Evolutionary conservation across 1,140 invertebrate genomes (phyloP).

Genomic region (Drosophila kurseongensis): DNA sequence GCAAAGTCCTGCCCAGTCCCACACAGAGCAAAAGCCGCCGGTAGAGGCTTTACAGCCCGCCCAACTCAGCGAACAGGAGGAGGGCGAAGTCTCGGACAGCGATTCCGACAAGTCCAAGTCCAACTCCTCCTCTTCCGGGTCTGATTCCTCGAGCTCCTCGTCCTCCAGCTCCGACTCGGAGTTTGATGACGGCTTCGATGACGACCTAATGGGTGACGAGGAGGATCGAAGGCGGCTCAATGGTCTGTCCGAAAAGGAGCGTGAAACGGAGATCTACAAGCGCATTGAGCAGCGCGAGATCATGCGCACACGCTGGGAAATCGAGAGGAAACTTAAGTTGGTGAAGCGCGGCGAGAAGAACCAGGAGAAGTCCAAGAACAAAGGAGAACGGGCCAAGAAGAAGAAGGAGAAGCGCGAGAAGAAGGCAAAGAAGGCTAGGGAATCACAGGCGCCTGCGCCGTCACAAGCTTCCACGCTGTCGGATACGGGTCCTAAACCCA

Average conservation of each 20-base stretch:
- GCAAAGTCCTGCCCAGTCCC: conserved; percentile 7
- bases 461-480: conserved; percentile 47
- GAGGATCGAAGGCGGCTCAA: conserved; percentile 95
- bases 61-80: conserved; percentile 64
- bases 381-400: conserved; percentile 87
- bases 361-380: conserved; percentile 85
- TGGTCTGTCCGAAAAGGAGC: conserved; percentile 97
- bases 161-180: conserved; percentile 85
- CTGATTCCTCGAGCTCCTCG: conserved; percentile 72
- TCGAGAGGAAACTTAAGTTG: conserved; percentile 96
- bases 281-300: conserved; percentile 96
- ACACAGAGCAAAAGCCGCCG: conserved; percentile 16
- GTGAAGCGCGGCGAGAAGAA: conserved; percentile 93
- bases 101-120: conserved; percentile 70
- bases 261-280: conserved; percentile 98
- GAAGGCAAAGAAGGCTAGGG: conserved; percentile 83
- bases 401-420: conserved; percentile 84
- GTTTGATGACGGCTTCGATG: conserved; percentile 92
- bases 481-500: conserved; percentile 21
- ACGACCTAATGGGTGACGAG: conserved; percentile 98
- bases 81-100: conserved; percentile 78
- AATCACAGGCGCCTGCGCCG: conserved; percentile 57
- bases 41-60: conserved; percentile 2
- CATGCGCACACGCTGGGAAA: conserved; percentile 97
- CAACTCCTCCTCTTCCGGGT: conserved; percentile 43